Percentiles rank a stretch among this genome's conserved stretches.
These are phyloP conservation scores for Hyaena hyaena DNA, from an alignment of 2,113 vertebrate genomes.

Conservation along the genomic window DNA sequence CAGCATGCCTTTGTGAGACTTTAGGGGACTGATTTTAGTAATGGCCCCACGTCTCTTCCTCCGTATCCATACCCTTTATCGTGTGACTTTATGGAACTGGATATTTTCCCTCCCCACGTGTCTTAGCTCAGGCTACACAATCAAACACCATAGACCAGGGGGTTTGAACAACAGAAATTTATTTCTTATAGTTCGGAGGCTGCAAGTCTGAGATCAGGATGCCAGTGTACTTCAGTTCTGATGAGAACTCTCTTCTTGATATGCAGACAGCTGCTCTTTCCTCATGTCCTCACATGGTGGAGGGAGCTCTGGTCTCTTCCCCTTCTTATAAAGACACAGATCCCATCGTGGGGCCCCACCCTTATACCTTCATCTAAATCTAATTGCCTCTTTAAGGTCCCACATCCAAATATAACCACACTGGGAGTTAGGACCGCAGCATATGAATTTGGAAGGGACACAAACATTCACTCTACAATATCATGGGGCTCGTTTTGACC, in stretches of 20 bases:
- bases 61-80: background rate
- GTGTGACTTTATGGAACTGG: background rate
- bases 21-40: too few relatives aligned
- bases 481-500: background rate
- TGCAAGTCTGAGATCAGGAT: background rate
- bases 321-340: too few relatives aligned
- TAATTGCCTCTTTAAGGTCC: background rate
- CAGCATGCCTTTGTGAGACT: accelerated
- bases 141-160: background rate
- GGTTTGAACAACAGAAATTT: background rate
- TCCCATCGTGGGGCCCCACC: background rate
- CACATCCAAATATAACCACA: background rate
- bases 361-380: background rate
- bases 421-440: too few relatives aligned
- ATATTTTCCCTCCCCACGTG: background rate
- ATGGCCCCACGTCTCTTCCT: too few relatives aligned
- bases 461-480: background rate
- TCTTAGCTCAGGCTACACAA: background rate
- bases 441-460: too few relatives aligned
- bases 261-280: accelerated
- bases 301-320: background rate
- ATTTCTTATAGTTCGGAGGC: background rate
- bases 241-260: background rate
- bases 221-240: background rate
- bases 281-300: background rate